Base-by-base conservation (phyloP, 2,113 vertebrate genomes). In the Urocitellus parryii region DNA sequence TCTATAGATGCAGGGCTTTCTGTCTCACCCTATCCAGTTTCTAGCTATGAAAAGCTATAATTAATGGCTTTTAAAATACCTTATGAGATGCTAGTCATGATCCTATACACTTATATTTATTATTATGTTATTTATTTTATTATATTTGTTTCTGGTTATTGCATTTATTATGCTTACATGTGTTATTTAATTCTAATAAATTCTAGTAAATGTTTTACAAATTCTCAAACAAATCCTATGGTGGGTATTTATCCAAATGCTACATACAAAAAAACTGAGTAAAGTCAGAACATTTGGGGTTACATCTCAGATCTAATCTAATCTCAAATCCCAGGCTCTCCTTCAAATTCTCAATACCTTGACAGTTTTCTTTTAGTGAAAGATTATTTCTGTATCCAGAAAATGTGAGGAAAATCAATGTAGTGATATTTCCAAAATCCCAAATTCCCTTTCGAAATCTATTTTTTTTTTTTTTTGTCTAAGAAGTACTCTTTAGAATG, bases 401-500 rank as follows among this genome's bases (percentile, higher is more conserved):
- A 96, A 91, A 96, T 97, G 86, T 93, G 94, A 95, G 95, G 81
- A 88, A 93, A 96, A 93, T 96, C 95, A 93, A 80, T 79, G 10
- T 34, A 85, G 56, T 53, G 51, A 42, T 95, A 89, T 86, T 97
- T 96, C 89, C 77, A 68, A 96, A 96, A 90, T 58, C 48, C 77
- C 51, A 42, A 65, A 93, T 78, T 78, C 82, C 58, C 77, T 81
- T 92, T 92, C 72, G 68, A 94, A 96, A 93, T 96, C 48, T 82
- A 85, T 93, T 96, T 97, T 81, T 88, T 51, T 88, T 93, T 96
- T 97, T 81, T 88, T 51, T 88, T 51, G n/a, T 94, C 6, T 58
- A 76, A 82, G 56, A 10, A 93, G 32, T 81, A 58, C 96, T 93
- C 80, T 94, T 90, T 96, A 81, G 72, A 95, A 94, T 89, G 20